Percentiles rank a stretch among this genome's conserved stretches.
phyloP scores from a whole-genome alignment of 2,888 invertebrate species.

The Trissolcus japonicus region DNA sequence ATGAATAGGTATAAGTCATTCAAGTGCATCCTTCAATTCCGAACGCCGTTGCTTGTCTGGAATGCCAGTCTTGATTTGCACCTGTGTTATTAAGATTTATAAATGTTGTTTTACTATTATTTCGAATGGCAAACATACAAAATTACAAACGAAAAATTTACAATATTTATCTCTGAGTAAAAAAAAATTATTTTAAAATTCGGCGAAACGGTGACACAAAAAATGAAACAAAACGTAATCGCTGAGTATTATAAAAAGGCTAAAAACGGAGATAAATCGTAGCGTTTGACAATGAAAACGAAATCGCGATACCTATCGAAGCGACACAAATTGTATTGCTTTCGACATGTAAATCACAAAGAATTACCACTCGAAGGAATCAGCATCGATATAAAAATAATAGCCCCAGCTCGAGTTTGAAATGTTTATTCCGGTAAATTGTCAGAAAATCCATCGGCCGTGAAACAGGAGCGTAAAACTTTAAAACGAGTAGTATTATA shows the following conservation, averaged over 20 bases:
- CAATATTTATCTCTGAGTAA: too few relatives aligned
- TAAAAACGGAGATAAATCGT: conserved; percentile 28
- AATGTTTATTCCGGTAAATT: conserved; percentile 54
- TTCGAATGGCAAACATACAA: neutral
- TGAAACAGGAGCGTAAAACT: conserved; percentile 55
- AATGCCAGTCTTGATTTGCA: conserved; percentile 23
- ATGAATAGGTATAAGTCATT: conserved; percentile 43
- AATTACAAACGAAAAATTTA: too few relatives aligned
- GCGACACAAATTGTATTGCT: conserved; percentile 23
- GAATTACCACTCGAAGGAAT: conserved; percentile 53
- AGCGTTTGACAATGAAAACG: conserved; percentile 27
- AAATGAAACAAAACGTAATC: neutral
- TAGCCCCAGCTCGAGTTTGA: conserved; percentile 36
- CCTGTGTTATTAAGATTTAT: neutral
- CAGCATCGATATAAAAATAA: conserved; percentile 55
- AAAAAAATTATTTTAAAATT: too few relatives aligned
- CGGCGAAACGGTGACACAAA: neutral
- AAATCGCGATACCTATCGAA: conserved; percentile 29
- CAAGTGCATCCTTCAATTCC: conserved; percentile 22
- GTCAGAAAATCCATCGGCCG: conserved; percentile 53
- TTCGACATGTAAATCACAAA: conserved; percentile 42
- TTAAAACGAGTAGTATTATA: conserved; percentile 55
- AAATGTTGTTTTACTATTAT: neutral
- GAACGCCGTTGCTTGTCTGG: neutral
- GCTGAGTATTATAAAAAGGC: conserved; percentile 4